Base-by-base conservation (phyloP, 2,113 vertebrate genomes). In the Barbus barbus region DNA sequence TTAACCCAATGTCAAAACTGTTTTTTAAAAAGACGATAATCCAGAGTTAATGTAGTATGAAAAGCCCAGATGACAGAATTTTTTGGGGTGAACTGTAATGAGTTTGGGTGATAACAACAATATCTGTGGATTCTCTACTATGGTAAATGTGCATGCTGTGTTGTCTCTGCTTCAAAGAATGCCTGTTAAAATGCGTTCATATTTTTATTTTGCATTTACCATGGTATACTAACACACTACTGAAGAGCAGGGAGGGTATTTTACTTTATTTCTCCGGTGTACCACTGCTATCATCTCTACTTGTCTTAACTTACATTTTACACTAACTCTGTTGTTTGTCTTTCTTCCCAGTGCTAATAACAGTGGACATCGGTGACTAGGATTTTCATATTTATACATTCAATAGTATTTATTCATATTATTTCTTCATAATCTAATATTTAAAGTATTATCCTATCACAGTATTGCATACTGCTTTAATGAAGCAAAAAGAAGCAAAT, bases 71-170 rank as follows among this genome's bases (percentile, higher is more conserved):
- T 63, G 26, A 28, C 26, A 7, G 14, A 8, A 16, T 7, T 31
- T 65, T 69, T 69, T 69, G 11, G 18, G 7, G 16, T 38, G 31
- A 69, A 38, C 31, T 38, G 5, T 36, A 33, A 69, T 69, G 8
- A 22, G 3, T 22, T 69, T 69, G 33, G 33, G 0, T 69, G 18
- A 69, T 69, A 46, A 16, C n/a, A 44, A 73, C 48, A 33, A 22
- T n/a, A 33, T 12, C 74, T 56, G 16, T 53, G 28, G 28, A 53
- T 18, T 28, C 4, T 44, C 31, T 69, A 38, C 48, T 74, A 78
- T 87, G 75, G 48, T 89, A 87, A 89, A 83, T 65, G 14, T 83
- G 69, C 75, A 80, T 73, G 80, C 51, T 51, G 24, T 84, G 31
- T 24, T 69, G 22, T 85, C 16, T 81, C 28, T 84, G 28, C 24